Percentiles rank a stretch among this genome's conserved stretches.
These are phyloP conservation scores for Phocides pigmalion DNA, from an alignment of 1,140 invertebrate species.

Conservation along the genomic window DNA sequence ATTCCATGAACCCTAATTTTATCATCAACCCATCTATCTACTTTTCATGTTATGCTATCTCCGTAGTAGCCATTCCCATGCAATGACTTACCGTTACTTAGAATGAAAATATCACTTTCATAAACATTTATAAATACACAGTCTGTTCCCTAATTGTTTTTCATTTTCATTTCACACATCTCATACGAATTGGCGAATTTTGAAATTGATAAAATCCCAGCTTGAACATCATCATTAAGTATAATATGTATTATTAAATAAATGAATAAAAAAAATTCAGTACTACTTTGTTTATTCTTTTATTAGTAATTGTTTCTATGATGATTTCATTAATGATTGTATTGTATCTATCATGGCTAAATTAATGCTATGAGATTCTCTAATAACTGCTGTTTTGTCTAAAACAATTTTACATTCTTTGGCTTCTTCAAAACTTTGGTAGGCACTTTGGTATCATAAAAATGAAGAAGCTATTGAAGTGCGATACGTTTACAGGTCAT, in stretches of 20 bases:
- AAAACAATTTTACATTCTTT: not conserved
- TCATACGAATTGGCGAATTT: slow-evolving; percentile 1
- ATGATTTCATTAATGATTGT: slow-evolving; percentile 9
- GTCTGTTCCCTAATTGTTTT: slow-evolving; percentile 35
- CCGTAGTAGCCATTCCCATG: slow-evolving; percentile 25
- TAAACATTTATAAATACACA: slow-evolving; percentile 43
- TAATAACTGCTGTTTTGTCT: too few species aligned
- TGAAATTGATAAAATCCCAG: not conserved
- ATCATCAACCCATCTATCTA: slow-evolving; percentile 38
- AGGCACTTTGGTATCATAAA: slow-evolving; percentile 55
- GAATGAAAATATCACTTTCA: slow-evolving; percentile 50
- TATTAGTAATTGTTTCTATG: not conserved
- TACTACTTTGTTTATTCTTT: not conserved
- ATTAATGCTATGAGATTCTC: not conserved
- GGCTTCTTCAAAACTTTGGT: slow-evolving; percentile 29
- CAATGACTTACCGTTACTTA: slow-evolving; percentile 34
- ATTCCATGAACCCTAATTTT: slow-evolving; percentile 45
- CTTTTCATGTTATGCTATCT: slow-evolving; percentile 22
- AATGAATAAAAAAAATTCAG: not conserved
- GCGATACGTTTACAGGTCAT: not conserved
- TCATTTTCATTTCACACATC: slow-evolving; percentile 12
- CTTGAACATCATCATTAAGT: too few species aligned
- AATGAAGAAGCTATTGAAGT: slow-evolving; percentile 21
- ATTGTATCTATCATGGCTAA: slow-evolving; percentile 3
- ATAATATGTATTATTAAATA: too few species aligned